These are phyloP conservation scores for Sebastolobus alascanus DNA, from an alignment of 2,797 vertebrate species.

Conservation along the genomic window DNA sequence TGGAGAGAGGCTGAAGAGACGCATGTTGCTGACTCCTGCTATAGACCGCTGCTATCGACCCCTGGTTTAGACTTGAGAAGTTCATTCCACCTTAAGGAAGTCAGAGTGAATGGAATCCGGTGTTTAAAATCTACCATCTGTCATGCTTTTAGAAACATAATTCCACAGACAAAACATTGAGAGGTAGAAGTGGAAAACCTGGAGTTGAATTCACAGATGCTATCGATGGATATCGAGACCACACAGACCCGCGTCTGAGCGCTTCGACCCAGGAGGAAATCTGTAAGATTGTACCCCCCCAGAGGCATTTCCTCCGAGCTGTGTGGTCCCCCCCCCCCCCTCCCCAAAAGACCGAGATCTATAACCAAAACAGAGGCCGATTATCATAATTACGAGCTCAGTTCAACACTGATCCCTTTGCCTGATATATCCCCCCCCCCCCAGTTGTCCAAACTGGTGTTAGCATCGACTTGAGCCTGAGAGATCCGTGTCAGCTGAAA, in stretches of 20 bases:
- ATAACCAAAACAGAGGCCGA: conserved; percentile 51
- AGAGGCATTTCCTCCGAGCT: conserved; percentile 42
- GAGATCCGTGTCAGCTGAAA: conserved; percentile 21
- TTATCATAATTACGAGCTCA: conserved; percentile 46
- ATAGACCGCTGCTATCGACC: no score
- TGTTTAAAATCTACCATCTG: conserved; percentile 1
- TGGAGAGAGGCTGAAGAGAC: no score
- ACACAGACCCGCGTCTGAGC: conserved; percentile 36
- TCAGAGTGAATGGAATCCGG: not conserved
- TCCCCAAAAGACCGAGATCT: conserved; percentile 30
- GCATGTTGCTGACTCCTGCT: no score
- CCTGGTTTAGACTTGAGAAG: no score
- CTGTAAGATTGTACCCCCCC: conserved; percentile 15
- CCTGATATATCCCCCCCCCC: conserved; percentile 10
- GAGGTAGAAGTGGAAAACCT: conserved; percentile 3
- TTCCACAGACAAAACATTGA: conserved; percentile 13
- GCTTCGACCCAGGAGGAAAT: conserved; percentile 13
- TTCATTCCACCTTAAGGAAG: not conserved
- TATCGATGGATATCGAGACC: conserved; percentile 27
- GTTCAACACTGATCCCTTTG: conserved; percentile 37
- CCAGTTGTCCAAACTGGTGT: conserved; percentile 35
- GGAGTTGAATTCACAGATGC: conserved; percentile 10
- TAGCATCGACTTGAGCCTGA: not conserved
- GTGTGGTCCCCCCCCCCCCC: conserved; percentile 61
- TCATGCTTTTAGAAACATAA: not conserved